These are phyloP conservation scores for Streptopelia turtur DNA, from an alignment of 2,797 vertebrate species.

Conservation along the genomic window DNA sequence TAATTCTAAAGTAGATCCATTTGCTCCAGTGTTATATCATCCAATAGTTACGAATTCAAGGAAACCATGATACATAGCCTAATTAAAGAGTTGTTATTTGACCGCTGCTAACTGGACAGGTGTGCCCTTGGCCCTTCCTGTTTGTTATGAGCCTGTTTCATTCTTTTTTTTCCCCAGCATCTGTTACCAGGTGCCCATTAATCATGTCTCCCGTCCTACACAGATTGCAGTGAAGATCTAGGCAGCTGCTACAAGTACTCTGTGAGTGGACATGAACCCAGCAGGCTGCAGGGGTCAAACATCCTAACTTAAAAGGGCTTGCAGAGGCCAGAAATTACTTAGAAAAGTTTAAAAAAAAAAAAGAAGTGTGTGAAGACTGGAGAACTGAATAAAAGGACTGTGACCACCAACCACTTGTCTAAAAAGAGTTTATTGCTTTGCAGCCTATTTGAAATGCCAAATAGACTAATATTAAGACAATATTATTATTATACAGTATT, in stretches of 20 bases:
- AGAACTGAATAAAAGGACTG: not conserved
- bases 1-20: not conserved
- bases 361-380: not conserved
- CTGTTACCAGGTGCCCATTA: slow-evolving; percentile 39
- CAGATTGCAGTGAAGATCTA: not conserved
- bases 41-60: not conserved
- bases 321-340: not conserved
- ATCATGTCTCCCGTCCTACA: not conserved
- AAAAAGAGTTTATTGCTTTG: not conserved
- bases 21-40: not conserved
- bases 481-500: not conserved
- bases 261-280: not conserved
- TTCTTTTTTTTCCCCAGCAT: not conserved
- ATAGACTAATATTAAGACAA: not conserved
- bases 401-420: not conserved
- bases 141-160: slow-evolving; percentile 22
- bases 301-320: not conserved
- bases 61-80: not conserved
- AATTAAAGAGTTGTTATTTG: slow-evolving; percentile 49
- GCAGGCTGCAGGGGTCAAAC: not conserved
- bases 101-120: slow-evolving; percentile 21
- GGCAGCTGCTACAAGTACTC: not conserved
- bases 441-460: not conserved
- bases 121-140: slow-evolving; percentile 44
- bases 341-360: not conserved